Percentiles rank a stretch among this genome's conserved stretches.
phyloP scores from a whole-genome alignment of 2,888 invertebrate genomes.

The Epistrophe grossulariae region DNA sequence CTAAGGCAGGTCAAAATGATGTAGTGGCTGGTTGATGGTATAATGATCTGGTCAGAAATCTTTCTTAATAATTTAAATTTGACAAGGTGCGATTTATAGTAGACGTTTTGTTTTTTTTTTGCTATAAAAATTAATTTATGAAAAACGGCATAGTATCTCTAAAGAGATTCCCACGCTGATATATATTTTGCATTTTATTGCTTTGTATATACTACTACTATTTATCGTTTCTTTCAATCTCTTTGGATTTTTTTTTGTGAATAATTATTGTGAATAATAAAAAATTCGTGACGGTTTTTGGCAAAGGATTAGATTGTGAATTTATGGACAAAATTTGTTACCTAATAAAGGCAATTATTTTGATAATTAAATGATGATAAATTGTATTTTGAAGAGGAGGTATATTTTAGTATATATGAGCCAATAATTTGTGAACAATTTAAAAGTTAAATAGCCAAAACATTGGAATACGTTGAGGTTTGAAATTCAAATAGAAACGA shows the following conservation, averaged over 20 bases:
- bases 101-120: too few relatives aligned
- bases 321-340: background rate
- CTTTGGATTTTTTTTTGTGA: background rate
- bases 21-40: slow-evolving; percentile 28
- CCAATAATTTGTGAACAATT: background rate
- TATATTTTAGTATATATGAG: too few relatives aligned
- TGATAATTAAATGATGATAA: background rate
- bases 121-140: slow-evolving; percentile 20
- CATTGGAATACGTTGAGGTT: background rate
- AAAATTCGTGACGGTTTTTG: background rate
- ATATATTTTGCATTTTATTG: slow-evolving; percentile 12
- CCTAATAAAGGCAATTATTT: background rate
- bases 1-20: slow-evolving; percentile 6
- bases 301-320: background rate
- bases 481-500: background rate
- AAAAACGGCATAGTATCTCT: background rate
- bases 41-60: slow-evolving; percentile 26
- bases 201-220: background rate
- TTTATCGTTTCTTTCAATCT: background rate
- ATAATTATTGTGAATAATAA: slow-evolving; percentile 11
- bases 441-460: too few relatives aligned
- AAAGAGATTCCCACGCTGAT: slow-evolving; percentile 20
- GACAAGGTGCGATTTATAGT: slow-evolving; percentile 39
- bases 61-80: slow-evolving; percentile 30
- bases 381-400: background rate